Base-by-base conservation (phyloP, 2,797 vertebrate genomes). In the Pteropus rufus region DNA sequence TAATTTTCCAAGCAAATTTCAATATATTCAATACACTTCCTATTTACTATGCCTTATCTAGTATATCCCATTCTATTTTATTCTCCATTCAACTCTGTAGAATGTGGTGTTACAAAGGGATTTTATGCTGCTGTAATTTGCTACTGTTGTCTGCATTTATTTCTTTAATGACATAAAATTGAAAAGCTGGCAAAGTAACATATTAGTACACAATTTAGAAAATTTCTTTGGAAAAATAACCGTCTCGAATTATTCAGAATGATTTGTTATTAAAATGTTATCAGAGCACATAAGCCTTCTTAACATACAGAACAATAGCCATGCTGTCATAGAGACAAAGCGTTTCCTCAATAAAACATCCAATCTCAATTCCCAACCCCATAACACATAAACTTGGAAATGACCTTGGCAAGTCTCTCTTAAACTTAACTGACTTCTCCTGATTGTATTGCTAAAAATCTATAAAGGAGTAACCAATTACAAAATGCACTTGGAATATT, bases 371-470 rank as follows among this genome's bases (percentile, higher is more conserved):
- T 91, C 56, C 85, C 87, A 92, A 62, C 34, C 73, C 77, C 18
- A 70, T 64, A 92, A 58, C 91, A 76, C 56, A 93, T 93, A 97
- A 97, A 97, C 91, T 91, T 94, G 65, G 62, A 95, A 90, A 85
- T 94, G 92, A 96, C 96, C 92, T 96, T 97, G 89, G 95, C 83
- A 88, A 95, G 75, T 96, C 56, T 90, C 58, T 76, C 93, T 94
- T 72, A 86, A 89, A 96, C 46, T 52, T 93, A 95, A 94, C 70
- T 79, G 65, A 44, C 58, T 97, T 93, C 77, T 87, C 60, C 90
- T 54, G 65, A 93, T 92, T 93, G 85, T 44, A 84, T 72, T 93
- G 86, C 60, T 91, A 93, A 91, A 96, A 96, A 87, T 91, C 83
- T 41, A 3, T 89, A 95, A 95, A 85, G 72, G 46, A 90, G 19